Percentiles rank a stretch among this genome's conserved stretches.
phyloP scores from a whole-genome alignment of 2,888 invertebrate genomes.

The Drosophila cracens region DNA sequence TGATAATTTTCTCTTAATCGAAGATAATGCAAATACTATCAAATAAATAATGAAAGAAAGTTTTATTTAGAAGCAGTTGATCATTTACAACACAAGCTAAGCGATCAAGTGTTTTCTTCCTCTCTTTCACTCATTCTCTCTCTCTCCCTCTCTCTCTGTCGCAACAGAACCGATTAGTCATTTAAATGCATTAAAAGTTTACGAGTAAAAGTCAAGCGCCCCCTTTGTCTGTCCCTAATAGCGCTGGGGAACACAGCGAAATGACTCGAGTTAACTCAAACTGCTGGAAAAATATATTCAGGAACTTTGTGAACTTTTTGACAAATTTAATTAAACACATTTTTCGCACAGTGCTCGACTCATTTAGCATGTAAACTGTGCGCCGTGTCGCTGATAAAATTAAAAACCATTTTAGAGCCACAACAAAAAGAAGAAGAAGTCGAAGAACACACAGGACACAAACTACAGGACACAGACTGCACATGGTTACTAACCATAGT shows the following conservation, averaged over 20 bases:
- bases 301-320: conserved; percentile 3
- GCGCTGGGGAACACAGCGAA: not conserved
- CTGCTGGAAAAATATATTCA: conserved; percentile 4
- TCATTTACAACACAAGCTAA: not conserved
- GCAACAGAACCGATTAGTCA: conserved; percentile 6
- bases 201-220: conserved; percentile 1
- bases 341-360: conserved; percentile 62
- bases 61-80: not conserved
- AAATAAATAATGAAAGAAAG: not conserved
- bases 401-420: conserved; percentile 75
- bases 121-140: not conserved
- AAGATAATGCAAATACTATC: not conserved
- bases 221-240: not conserved
- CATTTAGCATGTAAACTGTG: conserved; percentile 68
- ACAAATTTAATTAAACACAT: conserved; percentile 18
- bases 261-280: not conserved
- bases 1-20: not conserved
- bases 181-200: conserved; percentile 13
- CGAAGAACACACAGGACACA: conserved; percentile 13
- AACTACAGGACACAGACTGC: conserved; percentile 37
- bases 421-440: conserved; percentile 47
- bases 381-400: conserved; percentile 72
- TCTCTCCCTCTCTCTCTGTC: not conserved
- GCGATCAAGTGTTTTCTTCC: not conserved
- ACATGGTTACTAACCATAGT: conserved; percentile 33